Conservation (phyloP, 1,140 invertebrate species). For the Meloidogyne exigua region DNA sequence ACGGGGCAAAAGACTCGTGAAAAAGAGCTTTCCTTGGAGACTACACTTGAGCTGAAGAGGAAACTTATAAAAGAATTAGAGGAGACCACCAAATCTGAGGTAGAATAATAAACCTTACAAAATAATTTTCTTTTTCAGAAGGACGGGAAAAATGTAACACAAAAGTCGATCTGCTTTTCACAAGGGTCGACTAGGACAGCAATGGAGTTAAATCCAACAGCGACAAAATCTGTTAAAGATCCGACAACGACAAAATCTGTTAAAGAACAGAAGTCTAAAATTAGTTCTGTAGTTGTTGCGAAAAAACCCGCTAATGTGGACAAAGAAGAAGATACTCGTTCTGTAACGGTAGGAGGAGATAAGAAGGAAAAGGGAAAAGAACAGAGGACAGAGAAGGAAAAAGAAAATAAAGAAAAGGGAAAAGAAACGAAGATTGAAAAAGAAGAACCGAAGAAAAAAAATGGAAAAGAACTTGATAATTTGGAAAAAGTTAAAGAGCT, state of each 20-base stretch:
- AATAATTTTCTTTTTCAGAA: neutral
- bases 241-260: neutral
- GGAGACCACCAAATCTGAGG: neutral
- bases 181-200: neutral
- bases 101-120: neutral
- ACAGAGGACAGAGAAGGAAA: neutral
- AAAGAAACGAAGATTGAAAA: neutral
- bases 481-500: neutral
- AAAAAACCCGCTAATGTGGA: neutral
- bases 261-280: too few relatives aligned
- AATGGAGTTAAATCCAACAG: neutral
- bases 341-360: neutral
- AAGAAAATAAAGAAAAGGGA: too few relatives aligned
- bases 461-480: neutral
- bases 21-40: neutral
- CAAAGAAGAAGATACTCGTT: neutral
- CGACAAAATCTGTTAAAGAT: neutral
- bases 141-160: neutral
- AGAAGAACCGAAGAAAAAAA: neutral
- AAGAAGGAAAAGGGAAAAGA: neutral
- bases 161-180: neutral
- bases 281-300: too few relatives aligned
- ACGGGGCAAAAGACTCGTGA: neutral
- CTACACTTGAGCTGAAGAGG: neutral
- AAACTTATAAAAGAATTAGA: neutral